Conservation (phyloP, 2,797 vertebrate species). For the Malacoraja senta region DNA sequence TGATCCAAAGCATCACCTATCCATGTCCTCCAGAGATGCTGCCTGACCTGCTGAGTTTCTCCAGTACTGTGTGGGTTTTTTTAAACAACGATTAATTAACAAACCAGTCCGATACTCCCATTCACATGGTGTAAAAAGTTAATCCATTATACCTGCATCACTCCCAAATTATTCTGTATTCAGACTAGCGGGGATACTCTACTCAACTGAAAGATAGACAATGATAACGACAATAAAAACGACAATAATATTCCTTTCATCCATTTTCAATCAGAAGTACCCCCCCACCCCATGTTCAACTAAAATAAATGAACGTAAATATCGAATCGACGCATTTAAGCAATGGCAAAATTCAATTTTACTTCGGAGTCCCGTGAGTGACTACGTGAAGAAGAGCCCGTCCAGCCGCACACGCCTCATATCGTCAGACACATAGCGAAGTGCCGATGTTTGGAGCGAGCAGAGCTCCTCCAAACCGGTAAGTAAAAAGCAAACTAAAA, state of each 20-base stretch:
- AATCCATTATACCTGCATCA: neutral
- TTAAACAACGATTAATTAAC: neutral
- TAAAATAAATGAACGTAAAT: neutral
- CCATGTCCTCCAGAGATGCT: no score
- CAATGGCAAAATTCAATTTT: neutral
- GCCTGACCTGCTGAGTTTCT: no score
- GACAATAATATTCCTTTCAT: neutral
- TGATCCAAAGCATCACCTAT: no score
- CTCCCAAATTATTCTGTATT: neutral
- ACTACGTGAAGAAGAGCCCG: no score
- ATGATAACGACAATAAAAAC: neutral
- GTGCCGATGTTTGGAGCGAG: no score
- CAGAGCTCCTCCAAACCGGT: no score
- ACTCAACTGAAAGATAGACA: neutral
- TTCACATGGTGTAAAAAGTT: neutral
- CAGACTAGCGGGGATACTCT: neutral
- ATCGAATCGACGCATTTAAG: neutral
- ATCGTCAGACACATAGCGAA: no score
- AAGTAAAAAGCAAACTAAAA: no score
- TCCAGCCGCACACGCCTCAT: no score
- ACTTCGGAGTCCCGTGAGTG: no score
- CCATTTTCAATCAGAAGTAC: neutral
- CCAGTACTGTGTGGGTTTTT: no score
- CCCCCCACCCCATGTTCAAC: neutral
- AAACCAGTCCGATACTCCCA: neutral